phyloP scores from a whole-genome alignment of 2,888 invertebrate species.

The Sarcophaga caerulescens region DNA sequence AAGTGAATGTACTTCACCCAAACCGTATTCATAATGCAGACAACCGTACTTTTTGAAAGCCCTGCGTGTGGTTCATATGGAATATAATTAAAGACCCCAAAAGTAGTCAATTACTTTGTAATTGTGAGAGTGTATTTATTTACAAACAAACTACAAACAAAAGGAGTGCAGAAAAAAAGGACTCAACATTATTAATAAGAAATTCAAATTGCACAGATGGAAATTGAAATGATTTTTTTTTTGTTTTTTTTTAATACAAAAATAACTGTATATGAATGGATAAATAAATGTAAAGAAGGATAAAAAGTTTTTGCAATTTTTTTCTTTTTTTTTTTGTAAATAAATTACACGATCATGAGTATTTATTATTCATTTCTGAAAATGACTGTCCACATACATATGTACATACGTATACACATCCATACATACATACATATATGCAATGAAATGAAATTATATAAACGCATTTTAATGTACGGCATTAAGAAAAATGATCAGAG shows the following conservation, averaged over 20 bases:
- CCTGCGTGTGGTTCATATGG: no score
- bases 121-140: slow-evolving; percentile 21
- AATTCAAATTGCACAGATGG: neutral
- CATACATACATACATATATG: slow-evolving; percentile 7
- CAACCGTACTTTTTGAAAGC: no score
- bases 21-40: no score
- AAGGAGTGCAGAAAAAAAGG: neutral
- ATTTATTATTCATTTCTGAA: slow-evolving; percentile 9
- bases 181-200: slow-evolving; percentile 5
- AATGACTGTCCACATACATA: neutral
- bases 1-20: no score
- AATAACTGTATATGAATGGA: neutral
- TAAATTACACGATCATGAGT: slow-evolving; percentile 30
- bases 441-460: no score
- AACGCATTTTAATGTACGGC: neutral
- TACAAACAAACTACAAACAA: neutral
- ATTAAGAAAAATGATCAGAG: neutral
- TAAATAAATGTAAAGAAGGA: no score
- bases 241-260: neutral
- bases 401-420: slow-evolving; percentile 28
- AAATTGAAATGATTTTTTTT: slow-evolving; percentile 12
- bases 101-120: slow-evolving; percentile 30
- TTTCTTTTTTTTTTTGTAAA: slow-evolving; percentile 28
- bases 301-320: neutral
- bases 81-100: neutral